phyloP scores from a whole-genome alignment of 2,888 invertebrate species.

The Oxycera nigricornis region DNA sequence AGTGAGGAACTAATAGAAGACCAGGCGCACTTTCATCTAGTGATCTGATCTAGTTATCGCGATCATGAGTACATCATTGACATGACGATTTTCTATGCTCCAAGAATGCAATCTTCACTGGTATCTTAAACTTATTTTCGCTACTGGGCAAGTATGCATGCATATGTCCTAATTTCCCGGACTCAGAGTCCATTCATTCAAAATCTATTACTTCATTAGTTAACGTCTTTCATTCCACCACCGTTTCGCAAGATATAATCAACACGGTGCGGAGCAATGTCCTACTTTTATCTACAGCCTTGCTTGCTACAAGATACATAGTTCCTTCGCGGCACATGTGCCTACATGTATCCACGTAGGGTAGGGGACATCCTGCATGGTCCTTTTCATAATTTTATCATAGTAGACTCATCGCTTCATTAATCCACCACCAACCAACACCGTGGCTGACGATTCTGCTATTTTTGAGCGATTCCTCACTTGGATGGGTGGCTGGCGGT shows the following conservation, averaged over 20 bases:
- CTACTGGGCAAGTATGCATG: no score
- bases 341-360: not conserved
- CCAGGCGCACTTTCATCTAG: no score
- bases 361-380: not conserved
- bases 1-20: no score
- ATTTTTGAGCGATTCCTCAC: conserved; percentile 18
- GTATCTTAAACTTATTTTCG: no score
- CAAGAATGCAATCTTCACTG: no score
- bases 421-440: conserved; percentile 15
- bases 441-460: conserved; percentile 25
- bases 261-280: not conserved
- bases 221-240: not conserved
- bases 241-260: not conserved
- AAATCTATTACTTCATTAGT: conserved; percentile 3
- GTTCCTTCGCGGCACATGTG: not conserved
- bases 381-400: conserved; percentile 33
- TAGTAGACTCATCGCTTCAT: conserved; percentile 32
- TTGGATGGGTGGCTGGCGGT: not conserved
- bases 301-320: conserved; percentile 9
- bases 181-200: not conserved
- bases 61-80: no score
- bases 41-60: no score
- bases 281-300: conserved; percentile 10
- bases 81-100: no score
- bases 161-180: no score